Evolutionary conservation across 2,888 invertebrate genomes (phyloP).

Genomic region (Apeira syringaria): DNA sequence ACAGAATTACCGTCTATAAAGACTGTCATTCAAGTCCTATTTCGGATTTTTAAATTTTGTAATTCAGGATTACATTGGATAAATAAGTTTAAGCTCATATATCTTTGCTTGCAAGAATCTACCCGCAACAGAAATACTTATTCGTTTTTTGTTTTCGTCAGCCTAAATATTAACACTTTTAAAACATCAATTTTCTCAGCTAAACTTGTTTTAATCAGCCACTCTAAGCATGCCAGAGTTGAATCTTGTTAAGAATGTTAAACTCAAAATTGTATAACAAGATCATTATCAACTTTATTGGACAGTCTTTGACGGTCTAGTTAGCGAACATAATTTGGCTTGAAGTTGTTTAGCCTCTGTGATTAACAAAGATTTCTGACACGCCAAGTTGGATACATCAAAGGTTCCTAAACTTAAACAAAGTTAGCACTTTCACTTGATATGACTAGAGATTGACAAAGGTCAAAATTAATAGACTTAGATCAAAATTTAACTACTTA

Average conservation of each 20-base stretch:
- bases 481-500: neutral
- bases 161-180: too few species aligned
- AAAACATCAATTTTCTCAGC: too few species aligned
- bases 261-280: constrained; percentile 8
- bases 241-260: constrained; percentile 1
- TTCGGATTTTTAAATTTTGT: too few species aligned
- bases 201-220: neutral
- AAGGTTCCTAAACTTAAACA: constrained; percentile 11
- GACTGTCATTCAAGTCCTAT: too few species aligned
- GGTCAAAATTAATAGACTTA: constrained; percentile 1
- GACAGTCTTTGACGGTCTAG: constrained; percentile 22
- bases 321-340: constrained; percentile 19
- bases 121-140: too few species aligned
- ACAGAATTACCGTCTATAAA: too few species aligned
- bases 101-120: too few species aligned
- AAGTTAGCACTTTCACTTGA: constrained; percentile 9
- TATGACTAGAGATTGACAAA: constrained; percentile 12
- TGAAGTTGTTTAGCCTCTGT: constrained; percentile 19
- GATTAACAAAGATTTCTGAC: constrained; percentile 10
- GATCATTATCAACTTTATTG: constrained; percentile 22
- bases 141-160: too few species aligned
- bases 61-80: too few species aligned
- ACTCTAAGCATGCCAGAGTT: neutral
- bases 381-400: constrained; percentile 16
- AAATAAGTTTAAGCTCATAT: too few species aligned